Percentiles rank a stretch among this genome's conserved stretches.
phyloP scores from a whole-genome alignment of 2,113 vertebrate genomes.

The Choloepus hoffmanni region DNA sequence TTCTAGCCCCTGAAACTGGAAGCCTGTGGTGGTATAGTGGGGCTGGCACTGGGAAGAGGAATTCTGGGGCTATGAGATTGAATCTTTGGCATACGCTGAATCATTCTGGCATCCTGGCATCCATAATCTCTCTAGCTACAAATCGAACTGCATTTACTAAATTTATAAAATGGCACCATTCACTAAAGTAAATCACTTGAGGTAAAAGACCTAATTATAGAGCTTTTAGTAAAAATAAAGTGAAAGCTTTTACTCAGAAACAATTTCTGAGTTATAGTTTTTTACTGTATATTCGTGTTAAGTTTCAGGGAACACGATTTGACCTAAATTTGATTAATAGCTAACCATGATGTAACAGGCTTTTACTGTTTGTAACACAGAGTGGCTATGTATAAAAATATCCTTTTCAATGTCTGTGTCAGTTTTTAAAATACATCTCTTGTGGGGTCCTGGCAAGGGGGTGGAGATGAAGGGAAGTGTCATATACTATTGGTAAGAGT shows the following conservation, averaged over 20 bases:
- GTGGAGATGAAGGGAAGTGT: neutral
- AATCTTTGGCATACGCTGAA: neutral
- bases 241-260: slow-evolving; percentile 49
- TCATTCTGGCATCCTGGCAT: neutral
- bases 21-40: neutral
- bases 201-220: slow-evolving; percentile 69
- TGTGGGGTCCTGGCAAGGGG: neutral
- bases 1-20: neutral
- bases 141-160: slow-evolving; percentile 48
- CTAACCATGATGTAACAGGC: slow-evolving; percentile 37
- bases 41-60: neutral
- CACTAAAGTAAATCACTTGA: slow-evolving; percentile 70
- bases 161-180: slow-evolving; percentile 71
- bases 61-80: neutral
- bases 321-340: slow-evolving; percentile 49
- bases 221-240: slow-evolving; percentile 65
- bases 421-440: slow-evolving; percentile 27
- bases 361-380: slow-evolving; percentile 62
- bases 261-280: slow-evolving; percentile 42
- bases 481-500: neutral
- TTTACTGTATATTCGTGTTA: slow-evolving; percentile 44
- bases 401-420: neutral
- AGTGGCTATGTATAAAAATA: slow-evolving; percentile 35
- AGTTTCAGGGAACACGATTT: slow-evolving; percentile 48
- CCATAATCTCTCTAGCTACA: slow-evolving; percentile 51